phyloP scores from a whole-genome alignment of 2,113 vertebrate genomes.

The Nanger granti region DNA sequence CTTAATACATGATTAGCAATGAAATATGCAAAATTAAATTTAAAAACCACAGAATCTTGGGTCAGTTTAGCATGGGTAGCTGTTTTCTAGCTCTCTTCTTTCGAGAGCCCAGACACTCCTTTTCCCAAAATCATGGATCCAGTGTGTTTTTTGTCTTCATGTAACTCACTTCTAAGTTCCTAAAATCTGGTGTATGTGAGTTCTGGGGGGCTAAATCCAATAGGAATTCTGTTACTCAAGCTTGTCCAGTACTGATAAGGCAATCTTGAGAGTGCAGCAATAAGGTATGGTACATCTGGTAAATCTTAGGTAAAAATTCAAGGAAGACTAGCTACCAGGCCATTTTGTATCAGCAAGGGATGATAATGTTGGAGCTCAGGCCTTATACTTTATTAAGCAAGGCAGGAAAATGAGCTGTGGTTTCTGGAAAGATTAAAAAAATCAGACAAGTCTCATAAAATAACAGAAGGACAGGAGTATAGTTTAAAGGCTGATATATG shows the following conservation, averaged over 20 bases:
- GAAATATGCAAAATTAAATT: neutral
- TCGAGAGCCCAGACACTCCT: accelerated
- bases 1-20: neutral
- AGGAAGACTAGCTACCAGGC: neutral
- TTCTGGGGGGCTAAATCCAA: neutral
- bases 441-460: neutral
- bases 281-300: accelerated
- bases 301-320: neutral
- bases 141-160: neutral
- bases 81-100: neutral
- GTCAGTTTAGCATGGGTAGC: neutral
- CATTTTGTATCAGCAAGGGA: neutral
- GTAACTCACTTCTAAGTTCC: neutral
- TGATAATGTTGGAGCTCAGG: neutral
- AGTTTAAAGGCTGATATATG: neutral
- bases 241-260: neutral
- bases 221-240: neutral
- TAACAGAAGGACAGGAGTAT: neutral
- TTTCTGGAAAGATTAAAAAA: neutral
- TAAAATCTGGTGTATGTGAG: neutral
- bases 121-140: accelerated
- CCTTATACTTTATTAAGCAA: neutral
- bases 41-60: neutral
- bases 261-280: neutral
- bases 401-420: neutral